phyloP scores from a whole-genome alignment of 2,888 invertebrate species.

The Neocrepidodera transversa region DNA sequence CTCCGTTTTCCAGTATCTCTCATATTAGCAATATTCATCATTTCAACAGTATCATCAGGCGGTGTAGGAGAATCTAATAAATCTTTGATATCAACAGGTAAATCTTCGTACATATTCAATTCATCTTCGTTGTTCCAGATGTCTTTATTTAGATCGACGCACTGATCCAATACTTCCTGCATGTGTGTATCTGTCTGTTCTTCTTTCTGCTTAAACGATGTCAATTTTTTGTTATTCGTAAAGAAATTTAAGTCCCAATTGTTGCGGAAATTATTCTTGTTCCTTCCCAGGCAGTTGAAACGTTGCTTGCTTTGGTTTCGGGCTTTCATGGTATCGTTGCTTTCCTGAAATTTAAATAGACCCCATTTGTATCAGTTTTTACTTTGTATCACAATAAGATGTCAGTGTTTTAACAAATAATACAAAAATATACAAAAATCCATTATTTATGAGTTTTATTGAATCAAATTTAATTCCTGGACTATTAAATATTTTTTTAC shows the following conservation, averaged over 20 bases:
- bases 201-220: slow-evolving; percentile 2
- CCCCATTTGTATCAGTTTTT: no score
- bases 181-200: not conserved
- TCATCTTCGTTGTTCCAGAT: slow-evolving; percentile 46
- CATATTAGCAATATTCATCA: slow-evolving; percentile 52
- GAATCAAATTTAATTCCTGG: no score
- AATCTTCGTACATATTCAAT: slow-evolving; percentile 65
- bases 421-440: no score
- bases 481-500: not conserved
- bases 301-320: slow-evolving; percentile 39
- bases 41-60: slow-evolving; percentile 44
- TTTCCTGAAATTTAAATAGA: slow-evolving; percentile 45
- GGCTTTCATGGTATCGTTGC: slow-evolving; percentile 36
- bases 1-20: slow-evolving; percentile 48
- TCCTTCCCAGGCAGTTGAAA: slow-evolving; percentile 31
- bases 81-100: slow-evolving; percentile 69
- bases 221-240: slow-evolving; percentile 39
- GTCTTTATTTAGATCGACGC: slow-evolving; percentile 19
- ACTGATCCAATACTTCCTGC: slow-evolving; percentile 24
- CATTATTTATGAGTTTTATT: no score
- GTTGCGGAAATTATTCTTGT: slow-evolving; percentile 30
- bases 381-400: no score
- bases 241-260: slow-evolving; percentile 66
- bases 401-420: no score
- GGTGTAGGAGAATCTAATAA: slow-evolving; percentile 67